phyloP scores from a whole-genome alignment of 2,113 vertebrate species.

The Embiotoca jacksoni region DNA sequence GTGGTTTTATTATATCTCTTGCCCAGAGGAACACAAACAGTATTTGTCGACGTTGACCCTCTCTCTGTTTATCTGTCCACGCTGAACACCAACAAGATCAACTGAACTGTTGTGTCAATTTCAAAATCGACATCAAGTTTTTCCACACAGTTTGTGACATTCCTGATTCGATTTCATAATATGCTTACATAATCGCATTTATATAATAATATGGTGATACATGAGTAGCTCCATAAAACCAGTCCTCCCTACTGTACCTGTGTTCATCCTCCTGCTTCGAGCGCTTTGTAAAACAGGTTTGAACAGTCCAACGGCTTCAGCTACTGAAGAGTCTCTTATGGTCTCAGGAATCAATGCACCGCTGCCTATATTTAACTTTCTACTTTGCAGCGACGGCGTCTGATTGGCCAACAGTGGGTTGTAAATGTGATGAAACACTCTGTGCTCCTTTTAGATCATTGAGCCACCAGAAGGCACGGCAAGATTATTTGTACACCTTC shows the following conservation, averaged over 20 bases:
- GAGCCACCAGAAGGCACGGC: background rate
- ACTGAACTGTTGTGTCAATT: background rate
- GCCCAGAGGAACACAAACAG: background rate
- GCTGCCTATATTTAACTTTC: constrained; percentile 62
- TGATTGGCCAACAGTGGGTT: constrained; percentile 65
- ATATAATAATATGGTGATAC: background rate
- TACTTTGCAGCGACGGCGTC: constrained; percentile 7
- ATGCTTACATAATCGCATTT: constrained; percentile 32
- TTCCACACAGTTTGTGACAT: background rate
- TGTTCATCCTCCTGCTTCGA: constrained; percentile 21
- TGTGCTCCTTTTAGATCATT: background rate
- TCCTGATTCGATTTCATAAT: background rate
- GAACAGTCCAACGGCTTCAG: constrained; percentile 10
- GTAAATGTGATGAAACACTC: constrained; percentile 74
- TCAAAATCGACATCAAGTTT: background rate
- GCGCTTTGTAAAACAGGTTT: background rate
- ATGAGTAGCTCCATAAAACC: background rate
- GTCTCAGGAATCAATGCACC: constrained; percentile 17
- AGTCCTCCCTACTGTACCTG: constrained; percentile 48
- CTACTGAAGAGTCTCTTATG: background rate
- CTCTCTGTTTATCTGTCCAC: background rate
- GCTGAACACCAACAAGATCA: background rate
- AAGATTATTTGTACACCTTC: background rate
- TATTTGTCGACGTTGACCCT: background rate
- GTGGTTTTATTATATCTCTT: background rate